Evolutionary conservation across 2,797 vertebrate genomes (phyloP), one percentile per base, ranked within the genome.

Genomic region (Vireo griseus): DNA sequence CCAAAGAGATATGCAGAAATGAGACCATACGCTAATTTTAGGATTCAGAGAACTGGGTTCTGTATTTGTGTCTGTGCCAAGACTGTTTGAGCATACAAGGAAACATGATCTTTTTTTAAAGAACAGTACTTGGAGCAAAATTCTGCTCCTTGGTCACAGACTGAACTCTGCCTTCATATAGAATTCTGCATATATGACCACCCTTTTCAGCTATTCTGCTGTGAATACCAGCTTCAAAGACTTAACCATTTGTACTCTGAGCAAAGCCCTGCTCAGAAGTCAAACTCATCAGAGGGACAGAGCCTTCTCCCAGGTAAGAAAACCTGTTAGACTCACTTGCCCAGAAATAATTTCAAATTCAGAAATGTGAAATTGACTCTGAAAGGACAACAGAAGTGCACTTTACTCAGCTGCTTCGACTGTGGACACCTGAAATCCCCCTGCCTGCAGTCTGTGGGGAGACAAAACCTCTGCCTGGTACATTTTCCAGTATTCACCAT

Each of bases 21-120:
- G 92, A 96, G 90, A 93, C 77, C 91, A 94, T 52, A 90, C 0
- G 12, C 96, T 97, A 97, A 97, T 96, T 97, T 96, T 96, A 97
- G 97, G 90, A 96, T 96, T 96, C 97, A 82, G 80, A 86, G 95
- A 97, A 96, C 59, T 88, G 84, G 51, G 77, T 81, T 95, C 86
- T 96, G 85, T 47, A 47, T 82, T 71, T 90, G 79, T 63, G 45
- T 61, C 67, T 16, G 16, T 63, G 91, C 93, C 96, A 95, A 88
- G 94, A 39, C 83, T 84, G 74, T 72, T 96, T 72, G 87, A 93
- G 91, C 71, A 89, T 68, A 91, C 71, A 92, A 48, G 51, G 92
- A 91, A 94, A 93, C 61, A 95, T 15, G 63, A 86, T 88, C 75
- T 82, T 92, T 91, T 95, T 94, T 95, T 82, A 87, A 96, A 83